Percentiles rank a stretch among this genome's conserved stretches.
Conservation (phyloP, 2,113 vertebrate species). For the Dipodomys merriami region DNA sequence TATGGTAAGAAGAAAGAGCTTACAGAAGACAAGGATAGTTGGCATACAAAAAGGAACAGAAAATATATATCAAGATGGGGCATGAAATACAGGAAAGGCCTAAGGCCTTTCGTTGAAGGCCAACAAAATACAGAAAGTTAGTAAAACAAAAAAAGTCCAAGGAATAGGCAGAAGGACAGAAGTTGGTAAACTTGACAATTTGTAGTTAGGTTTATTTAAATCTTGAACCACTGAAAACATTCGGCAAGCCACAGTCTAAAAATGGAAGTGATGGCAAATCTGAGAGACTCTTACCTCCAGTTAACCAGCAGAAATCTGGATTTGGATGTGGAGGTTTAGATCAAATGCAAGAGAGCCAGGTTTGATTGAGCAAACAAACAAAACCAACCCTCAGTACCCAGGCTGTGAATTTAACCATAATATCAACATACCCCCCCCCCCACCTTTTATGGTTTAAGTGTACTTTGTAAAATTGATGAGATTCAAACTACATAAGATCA, state of each 20-base stretch:
- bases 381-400: no score
- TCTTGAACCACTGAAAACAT: conserved; percentile 16
- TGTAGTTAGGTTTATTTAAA: conserved; percentile 38
- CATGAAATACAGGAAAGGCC: neutral
- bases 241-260: neutral
- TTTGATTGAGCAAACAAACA: no score
- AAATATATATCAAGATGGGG: conserved; percentile 8
- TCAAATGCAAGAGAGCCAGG: no score
- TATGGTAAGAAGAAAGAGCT: neutral
- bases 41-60: neutral
- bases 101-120: neutral
- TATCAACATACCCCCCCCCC: no score
- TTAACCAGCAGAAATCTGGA: no score
- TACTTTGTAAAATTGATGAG: conserved; percentile 19
- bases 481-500: neutral
- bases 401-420: no score
- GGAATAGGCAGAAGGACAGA: neutral
- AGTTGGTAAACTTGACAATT: conserved; percentile 20
- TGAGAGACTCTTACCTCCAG: no score
- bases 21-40: neutral
- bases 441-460: no score
- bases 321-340: neutral
- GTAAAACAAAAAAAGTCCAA: neutral
- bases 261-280: neutral
- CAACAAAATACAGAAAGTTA: neutral